These are phyloP conservation scores for Chrysolina americana DNA, from an alignment of 2,888 invertebrate genomes.

Conservation along the genomic window DNA sequence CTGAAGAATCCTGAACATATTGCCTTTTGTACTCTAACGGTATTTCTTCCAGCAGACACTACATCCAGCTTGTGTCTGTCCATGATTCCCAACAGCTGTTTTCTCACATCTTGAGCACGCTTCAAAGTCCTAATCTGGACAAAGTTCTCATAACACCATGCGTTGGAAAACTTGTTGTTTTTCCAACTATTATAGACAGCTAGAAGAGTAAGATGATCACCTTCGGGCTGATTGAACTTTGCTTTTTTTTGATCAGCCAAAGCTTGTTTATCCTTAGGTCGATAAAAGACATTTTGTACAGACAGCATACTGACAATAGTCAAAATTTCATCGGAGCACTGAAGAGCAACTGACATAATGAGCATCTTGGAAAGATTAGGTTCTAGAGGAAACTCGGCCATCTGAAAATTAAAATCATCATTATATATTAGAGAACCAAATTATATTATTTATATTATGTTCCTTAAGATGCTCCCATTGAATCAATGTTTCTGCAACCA, in stretches of 20 bases:
- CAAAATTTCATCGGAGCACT: constrained; percentile 97
- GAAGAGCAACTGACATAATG: constrained; percentile 98
- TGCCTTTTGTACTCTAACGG: constrained; percentile 96
- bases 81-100: constrained; percentile 98
- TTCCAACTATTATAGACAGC: constrained; percentile 99
- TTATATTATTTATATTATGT: too few relatives aligned
- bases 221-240: constrained; percentile 98
- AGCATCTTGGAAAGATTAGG: constrained; percentile 98
- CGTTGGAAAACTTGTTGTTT: constrained; percentile 98
- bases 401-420: constrained; percentile 72
- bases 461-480: too few relatives aligned
- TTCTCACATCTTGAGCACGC: constrained; percentile 97
- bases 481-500: too few relatives aligned
- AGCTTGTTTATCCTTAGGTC: constrained; percentile 96
- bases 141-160: constrained; percentile 99
- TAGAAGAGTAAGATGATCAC: constrained; percentile 97
- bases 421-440: too few relatives aligned
- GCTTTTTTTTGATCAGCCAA: constrained; percentile 99
- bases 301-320: constrained; percentile 99
- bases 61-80: constrained; percentile 97
- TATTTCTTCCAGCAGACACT: constrained; percentile 96
- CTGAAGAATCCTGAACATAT: constrained; percentile 99
- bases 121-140: constrained; percentile 97
- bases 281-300: constrained; percentile 98
- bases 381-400: constrained; percentile 99